Evolutionary conservation across 2,113 vertebrate species (phyloP).

Genomic region (Heterotilapia buettikoferi): DNA sequence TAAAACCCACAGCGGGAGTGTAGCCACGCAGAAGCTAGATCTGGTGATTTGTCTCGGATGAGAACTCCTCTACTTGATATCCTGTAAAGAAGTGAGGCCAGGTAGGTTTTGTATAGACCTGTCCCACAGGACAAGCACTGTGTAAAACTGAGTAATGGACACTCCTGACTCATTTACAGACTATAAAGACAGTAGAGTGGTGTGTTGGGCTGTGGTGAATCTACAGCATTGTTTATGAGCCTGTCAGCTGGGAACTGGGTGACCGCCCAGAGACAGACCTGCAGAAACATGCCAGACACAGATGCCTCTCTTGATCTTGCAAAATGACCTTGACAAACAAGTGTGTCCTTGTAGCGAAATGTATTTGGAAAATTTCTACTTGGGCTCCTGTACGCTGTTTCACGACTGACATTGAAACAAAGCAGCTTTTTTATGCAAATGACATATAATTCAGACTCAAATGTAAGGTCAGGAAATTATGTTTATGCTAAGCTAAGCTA

Average conservation of each 20-base stretch:
- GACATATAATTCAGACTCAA: neutral
- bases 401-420: neutral
- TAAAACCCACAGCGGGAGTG: neutral
- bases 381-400: neutral
- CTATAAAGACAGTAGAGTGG: neutral
- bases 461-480: neutral
- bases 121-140: neutral
- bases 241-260: constrained; percentile 20
- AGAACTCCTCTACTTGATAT: neutral
- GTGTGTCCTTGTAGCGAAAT: neutral
- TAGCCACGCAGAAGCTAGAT: neutral
- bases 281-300: neutral
- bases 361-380: neutral
- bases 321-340: constrained; percentile 18
- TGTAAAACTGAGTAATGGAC: neutral
- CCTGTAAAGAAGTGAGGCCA: neutral
- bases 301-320: neutral
- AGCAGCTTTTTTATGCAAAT: neutral
- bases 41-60: neutral
- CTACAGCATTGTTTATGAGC: constrained; percentile 16
- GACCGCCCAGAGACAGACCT: constrained; percentile 6
- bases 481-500: neutral
- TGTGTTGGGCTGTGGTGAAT: constrained; percentile 8
- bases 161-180: constrained; percentile 6
- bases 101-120: neutral